Evolutionary conservation across 2,888 invertebrate genomes (phyloP).

Genomic region (Adelognathus sp.): DNA sequence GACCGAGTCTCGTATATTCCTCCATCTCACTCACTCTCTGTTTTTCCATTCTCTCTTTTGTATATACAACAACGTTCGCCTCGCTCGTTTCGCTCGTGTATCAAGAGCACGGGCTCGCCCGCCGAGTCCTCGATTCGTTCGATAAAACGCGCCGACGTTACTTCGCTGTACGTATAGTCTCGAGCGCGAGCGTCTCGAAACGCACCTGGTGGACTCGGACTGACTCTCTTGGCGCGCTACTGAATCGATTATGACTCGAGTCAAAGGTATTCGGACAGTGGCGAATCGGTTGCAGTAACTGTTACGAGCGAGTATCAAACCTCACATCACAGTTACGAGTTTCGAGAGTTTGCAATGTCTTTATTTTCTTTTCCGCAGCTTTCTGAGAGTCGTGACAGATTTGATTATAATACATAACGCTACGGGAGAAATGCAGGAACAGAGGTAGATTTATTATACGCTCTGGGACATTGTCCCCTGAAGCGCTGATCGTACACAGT

Average conservation of each 20-base stretch:
- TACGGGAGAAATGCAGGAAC: too few relatives aligned
- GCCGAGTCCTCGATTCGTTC: conserved; percentile 50
- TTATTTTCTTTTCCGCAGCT: too few relatives aligned
- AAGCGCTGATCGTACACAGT: too few relatives aligned
- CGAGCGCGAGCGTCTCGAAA: conserved; percentile 1
- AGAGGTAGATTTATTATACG: too few relatives aligned
- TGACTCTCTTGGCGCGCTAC: conserved; percentile 5
- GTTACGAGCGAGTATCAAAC: not conserved
- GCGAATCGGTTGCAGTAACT: conserved; percentile 64
- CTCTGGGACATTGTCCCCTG: too few relatives aligned
- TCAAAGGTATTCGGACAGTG: conserved; percentile 68
- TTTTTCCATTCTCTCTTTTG: not conserved
- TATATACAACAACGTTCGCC: not conserved
- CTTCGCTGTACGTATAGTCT: not conserved
- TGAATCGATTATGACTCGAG: conserved; percentile 65
- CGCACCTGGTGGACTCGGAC: conserved; percentile 34
- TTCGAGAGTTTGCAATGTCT: too few relatives aligned
- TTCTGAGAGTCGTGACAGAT: too few relatives aligned
- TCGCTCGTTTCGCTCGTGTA: conserved; percentile 26
- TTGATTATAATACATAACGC: too few relatives aligned
- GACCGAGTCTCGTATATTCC: conserved; percentile 27
- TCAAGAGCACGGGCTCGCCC: conserved; percentile 29
- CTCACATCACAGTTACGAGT: not conserved
- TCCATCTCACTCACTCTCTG: not conserved
- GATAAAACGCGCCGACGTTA: conserved; percentile 28